phyloP scores from a whole-genome alignment of 2,113 vertebrate species.

The Rissa tridactyla region DNA sequence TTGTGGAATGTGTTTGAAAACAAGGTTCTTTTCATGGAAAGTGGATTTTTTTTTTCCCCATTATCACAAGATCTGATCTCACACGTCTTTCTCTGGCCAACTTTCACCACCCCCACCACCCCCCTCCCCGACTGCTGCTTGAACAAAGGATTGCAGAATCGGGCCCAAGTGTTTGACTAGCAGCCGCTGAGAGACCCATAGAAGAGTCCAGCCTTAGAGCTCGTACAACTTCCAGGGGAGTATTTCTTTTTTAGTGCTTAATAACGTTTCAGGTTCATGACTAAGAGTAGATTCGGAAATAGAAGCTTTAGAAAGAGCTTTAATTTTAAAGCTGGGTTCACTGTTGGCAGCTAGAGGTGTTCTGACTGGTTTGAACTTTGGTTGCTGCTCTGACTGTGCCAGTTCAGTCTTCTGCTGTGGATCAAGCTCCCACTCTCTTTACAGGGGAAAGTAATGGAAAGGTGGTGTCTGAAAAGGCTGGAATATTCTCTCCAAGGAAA shows the following conservation, averaged over 20 bases:
- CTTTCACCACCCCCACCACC: neutral
- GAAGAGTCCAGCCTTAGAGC: neutral
- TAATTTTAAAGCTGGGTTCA: neutral
- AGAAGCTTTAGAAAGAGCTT: neutral
- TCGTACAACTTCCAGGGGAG: neutral
- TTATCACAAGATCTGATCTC: constrained; percentile 30
- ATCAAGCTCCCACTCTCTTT: neutral
- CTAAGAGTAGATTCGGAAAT: neutral
- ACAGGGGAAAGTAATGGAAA: neutral
- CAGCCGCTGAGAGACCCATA: neutral
- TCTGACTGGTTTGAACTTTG: neutral
- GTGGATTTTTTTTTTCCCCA: neutral
- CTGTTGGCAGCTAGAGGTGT: neutral
- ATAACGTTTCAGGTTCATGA: neutral
- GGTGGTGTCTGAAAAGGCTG: neutral
- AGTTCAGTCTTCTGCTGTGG: neutral
- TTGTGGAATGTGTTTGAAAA: constrained; percentile 49
- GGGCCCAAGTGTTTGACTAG: neutral
- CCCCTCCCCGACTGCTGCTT: neutral
- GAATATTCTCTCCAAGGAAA: neutral
- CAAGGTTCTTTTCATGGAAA: constrained; percentile 48
- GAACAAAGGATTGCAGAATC: constrained; percentile 37
- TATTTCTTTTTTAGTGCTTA: neutral
- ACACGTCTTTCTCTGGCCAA: neutral
- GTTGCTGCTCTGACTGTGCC: neutral